phyloP scores from a whole-genome alignment of 2,888 invertebrate genomes.

The Sarcophaga rosellei region DNA sequence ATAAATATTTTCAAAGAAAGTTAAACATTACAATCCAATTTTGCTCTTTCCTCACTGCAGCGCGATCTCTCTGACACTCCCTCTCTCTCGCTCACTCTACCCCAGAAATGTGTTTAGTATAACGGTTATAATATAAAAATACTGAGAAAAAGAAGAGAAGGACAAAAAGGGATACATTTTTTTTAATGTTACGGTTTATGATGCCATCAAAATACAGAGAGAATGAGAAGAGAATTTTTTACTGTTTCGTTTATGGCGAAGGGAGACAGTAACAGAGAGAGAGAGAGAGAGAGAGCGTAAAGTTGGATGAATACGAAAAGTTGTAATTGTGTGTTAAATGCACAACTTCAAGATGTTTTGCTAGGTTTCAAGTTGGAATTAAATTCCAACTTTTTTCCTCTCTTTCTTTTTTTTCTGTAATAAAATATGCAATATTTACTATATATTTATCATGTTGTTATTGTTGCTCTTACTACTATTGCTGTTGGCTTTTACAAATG shows the following conservation, averaged over 20 bases:
- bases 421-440: too few relatives aligned
- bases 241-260: neutral
- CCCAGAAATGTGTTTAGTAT: too few relatives aligned
- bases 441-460: neutral
- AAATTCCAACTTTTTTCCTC: conserved; percentile 14
- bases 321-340: conserved; percentile 47
- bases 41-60: too few relatives aligned
- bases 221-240: too few relatives aligned
- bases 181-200: too few relatives aligned
- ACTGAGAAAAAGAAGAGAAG: too few relatives aligned
- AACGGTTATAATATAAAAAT: too few relatives aligned
- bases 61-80: too few relatives aligned
- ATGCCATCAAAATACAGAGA: too few relatives aligned
- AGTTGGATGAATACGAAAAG: neutral
- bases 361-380: conserved; percentile 39
- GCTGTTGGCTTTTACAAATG: conserved; percentile 3
- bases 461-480: neutral
- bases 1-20: conserved; percentile 19
- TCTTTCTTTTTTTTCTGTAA: neutral
- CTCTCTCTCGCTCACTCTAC: too few relatives aligned
- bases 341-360: conserved; percentile 49
- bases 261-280: neutral
- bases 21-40: neutral
- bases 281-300: neutral
- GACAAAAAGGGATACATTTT: too few relatives aligned